These are phyloP conservation scores for Falco rusticolus DNA, from an alignment of 2,797 vertebrate genomes.

Conservation along the genomic window DNA sequence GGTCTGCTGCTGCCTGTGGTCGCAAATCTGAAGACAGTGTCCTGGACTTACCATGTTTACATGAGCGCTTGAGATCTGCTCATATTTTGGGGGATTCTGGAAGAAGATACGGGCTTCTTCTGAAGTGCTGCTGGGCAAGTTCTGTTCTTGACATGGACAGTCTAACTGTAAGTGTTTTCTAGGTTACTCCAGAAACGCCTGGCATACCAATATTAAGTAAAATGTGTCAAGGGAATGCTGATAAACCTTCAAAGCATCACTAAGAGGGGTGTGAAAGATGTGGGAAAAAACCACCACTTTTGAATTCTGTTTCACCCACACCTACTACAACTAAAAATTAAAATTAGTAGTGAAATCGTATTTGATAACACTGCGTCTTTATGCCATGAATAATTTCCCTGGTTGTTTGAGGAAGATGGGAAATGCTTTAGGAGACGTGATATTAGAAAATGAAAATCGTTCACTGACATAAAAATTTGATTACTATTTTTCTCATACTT, in stretches of 20 bases:
- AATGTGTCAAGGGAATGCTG: background rate
- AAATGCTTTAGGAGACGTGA: background rate
- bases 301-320: background rate
- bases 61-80: background rate
- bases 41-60: background rate
- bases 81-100: background rate
- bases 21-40: background rate
- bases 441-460: background rate
- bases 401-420: background rate
- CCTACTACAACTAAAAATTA: background rate
- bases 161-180: background rate
- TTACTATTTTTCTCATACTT: background rate
- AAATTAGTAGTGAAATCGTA: background rate
- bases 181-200: background rate
- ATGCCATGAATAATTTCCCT: background rate
- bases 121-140: background rate
- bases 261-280: background rate
- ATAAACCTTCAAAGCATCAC: background rate
- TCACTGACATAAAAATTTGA: background rate
- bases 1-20: background rate
- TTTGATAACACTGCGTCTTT: background rate
- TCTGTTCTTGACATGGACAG: background rate
- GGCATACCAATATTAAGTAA: background rate
- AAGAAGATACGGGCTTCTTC: background rate
- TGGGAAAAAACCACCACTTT: background rate